Percentiles rank a stretch among this genome's conserved stretches.
Evolutionary conservation across 1,140 invertebrate species (phyloP).

Genomic region (Drosophila subpulchrella): DNA sequence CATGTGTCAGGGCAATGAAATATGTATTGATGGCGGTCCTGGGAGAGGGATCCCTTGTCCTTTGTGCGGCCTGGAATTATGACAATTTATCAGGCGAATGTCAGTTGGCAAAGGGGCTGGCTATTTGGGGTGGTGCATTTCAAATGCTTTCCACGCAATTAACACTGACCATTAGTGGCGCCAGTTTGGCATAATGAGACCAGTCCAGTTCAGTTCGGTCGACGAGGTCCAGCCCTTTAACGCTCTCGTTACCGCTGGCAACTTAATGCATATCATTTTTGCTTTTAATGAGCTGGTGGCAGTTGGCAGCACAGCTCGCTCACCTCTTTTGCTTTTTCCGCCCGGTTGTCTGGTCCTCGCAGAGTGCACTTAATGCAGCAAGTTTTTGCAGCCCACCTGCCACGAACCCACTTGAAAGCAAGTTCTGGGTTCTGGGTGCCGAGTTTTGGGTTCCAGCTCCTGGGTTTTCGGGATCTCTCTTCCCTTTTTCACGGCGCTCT

Average conservation of each 20-base stretch:
- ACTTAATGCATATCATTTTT: conserved; percentile 83
- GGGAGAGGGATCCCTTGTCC: conserved; percentile 7
- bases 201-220: background rate
- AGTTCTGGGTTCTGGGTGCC: conserved; percentile 35
- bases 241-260: conserved; percentile 57
- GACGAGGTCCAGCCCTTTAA: conserved; percentile 39
- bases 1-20: conserved; percentile 78
- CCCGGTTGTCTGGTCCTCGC: conserved; percentile 20
- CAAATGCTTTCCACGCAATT: conserved; percentile 77
- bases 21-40: conserved; percentile 65
- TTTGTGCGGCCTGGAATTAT: conserved; percentile 62
- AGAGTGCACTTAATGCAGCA: conserved; percentile 77
- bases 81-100: conserved; percentile 75
- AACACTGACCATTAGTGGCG: conserved; percentile 78
- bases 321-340: background rate
- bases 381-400: conserved; percentile 73
- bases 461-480: conserved; percentile 1
- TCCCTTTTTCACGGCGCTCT: conserved; percentile 15
- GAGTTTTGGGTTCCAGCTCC: background rate
- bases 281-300: conserved; percentile 77
- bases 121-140: conserved; percentile 15
- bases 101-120: conserved; percentile 18
- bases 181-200: conserved; percentile 73
- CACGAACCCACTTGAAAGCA: conserved; percentile 66
- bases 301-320: conserved; percentile 46